phyloP scores from a whole-genome alignment of 2,888 invertebrate species.

The Isoperla grammatica region DNA sequence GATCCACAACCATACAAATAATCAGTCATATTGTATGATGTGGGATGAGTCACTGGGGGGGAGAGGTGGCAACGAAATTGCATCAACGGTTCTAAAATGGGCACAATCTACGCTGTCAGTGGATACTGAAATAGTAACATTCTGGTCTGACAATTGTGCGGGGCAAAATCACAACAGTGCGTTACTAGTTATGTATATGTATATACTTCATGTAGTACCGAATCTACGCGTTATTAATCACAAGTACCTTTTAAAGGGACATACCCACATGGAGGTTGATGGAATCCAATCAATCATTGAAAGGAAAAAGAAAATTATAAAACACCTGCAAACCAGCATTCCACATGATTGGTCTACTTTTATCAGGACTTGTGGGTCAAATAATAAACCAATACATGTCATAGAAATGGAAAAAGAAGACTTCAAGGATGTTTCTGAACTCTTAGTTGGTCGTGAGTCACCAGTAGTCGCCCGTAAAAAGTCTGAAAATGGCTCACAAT shows the following conservation, averaged over 20 bases:
- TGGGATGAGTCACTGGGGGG: conserved; percentile 6
- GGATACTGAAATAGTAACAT: conserved; percentile 23
- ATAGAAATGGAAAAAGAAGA: neutral
- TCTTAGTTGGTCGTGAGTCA: neutral
- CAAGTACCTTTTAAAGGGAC: conserved; percentile 28
- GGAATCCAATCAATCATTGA: conserved; percentile 32
- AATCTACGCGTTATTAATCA: conserved; percentile 27
- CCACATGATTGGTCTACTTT: conserved; percentile 10
- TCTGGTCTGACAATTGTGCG: conserved; percentile 30
- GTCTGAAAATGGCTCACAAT: neutral
- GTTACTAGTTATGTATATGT: conserved; percentile 17
- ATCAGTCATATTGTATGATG: conserved; percentile 2
- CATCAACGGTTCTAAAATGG: conserved; percentile 1
- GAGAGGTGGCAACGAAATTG: conserved; percentile 6
- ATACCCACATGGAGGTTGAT: conserved; percentile 32
- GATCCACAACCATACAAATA: neutral
- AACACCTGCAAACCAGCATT: neutral
- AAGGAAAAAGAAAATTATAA: conserved; percentile 23
- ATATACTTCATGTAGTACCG: conserved; percentile 17
- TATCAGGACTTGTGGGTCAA: neutral
- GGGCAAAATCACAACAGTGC: conserved; percentile 22
- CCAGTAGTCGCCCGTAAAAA: neutral
- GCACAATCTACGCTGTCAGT: neutral
- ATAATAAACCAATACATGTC: neutral
- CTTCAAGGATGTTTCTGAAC: neutral